These are phyloP conservation scores for Erpetoichthys calabaricus DNA, from an alignment of 2,797 vertebrate genomes.

Conservation along the genomic window DNA sequence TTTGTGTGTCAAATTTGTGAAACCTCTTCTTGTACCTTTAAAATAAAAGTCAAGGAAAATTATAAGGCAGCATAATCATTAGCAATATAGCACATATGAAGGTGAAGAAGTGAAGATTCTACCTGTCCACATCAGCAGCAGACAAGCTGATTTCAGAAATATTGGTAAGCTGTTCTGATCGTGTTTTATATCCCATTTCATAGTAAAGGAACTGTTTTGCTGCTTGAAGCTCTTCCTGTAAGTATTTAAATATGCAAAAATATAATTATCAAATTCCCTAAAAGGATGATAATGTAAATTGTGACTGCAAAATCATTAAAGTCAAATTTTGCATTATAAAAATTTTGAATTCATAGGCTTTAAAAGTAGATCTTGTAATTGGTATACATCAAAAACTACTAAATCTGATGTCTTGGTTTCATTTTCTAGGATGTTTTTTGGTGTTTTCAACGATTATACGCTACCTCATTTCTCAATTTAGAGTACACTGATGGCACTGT, in stretches of 20 bases:
- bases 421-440: too few relatives aligned
- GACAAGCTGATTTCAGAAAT: conserved; percentile 71
- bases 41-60: conserved; percentile 9
- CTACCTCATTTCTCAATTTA: too few relatives aligned
- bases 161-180: conserved; percentile 77
- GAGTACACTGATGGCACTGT: too few relatives aligned
- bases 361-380: too few relatives aligned
- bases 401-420: too few relatives aligned
- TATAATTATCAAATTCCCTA: conserved; percentile 1
- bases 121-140: conserved; percentile 74
- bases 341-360: too few relatives aligned
- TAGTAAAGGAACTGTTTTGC: conserved; percentile 76
- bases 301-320: too few relatives aligned
- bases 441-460: too few relatives aligned
- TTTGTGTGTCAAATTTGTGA: conserved; percentile 86
- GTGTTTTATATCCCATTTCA: conserved; percentile 94
- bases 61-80: conserved; percentile 4
- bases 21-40: conserved; percentile 87
- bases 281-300: too few relatives aligned
- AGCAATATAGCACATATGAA: conserved; percentile 10
- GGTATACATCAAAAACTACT: too few relatives aligned
- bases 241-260: conserved; percentile 20
- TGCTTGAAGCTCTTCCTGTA: conserved; percentile 68
- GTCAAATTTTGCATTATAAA: too few relatives aligned
- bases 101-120: conserved; percentile 14